Conservation (phyloP, 2,113 vertebrate species). For the Ifrita kowaldi region DNA sequence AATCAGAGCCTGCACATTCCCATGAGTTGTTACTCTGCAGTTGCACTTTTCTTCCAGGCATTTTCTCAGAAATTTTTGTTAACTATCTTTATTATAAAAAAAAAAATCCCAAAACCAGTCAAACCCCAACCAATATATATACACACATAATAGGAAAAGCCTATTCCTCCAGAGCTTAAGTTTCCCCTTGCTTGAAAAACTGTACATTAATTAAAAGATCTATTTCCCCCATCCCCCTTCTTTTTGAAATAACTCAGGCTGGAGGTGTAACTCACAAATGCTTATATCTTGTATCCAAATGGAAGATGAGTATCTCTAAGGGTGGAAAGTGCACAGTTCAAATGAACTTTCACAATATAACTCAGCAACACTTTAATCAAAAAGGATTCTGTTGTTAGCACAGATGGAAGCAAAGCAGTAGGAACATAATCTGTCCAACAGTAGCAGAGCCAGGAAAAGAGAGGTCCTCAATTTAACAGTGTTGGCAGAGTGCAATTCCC, state of each 20-base stretch:
- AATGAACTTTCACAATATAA: neutral
- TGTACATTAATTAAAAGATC: neutral
- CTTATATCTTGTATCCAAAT: neutral
- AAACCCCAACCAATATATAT: neutral
- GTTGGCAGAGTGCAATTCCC: neutral
- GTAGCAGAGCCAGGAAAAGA: slow-evolving; percentile 8
- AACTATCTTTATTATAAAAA: neutral
- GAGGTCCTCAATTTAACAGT: slow-evolving; percentile 19
- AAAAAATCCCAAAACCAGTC: neutral
- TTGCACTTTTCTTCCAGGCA: neutral
- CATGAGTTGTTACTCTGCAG: neutral
- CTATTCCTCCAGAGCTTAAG: neutral
- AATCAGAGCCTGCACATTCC: neutral
- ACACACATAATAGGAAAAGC: neutral
- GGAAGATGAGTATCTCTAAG: neutral
- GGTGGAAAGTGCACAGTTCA: neutral
- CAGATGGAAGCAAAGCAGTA: slow-evolving; percentile 39
- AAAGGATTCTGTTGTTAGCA: slow-evolving; percentile 54
- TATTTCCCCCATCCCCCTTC: fast-evolving
- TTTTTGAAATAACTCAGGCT: neutral
- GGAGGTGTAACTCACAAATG: neutral
- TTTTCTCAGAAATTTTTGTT: neutral
- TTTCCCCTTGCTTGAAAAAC: neutral
- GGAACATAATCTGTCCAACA: slow-evolving; percentile 29
- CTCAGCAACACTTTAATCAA: slow-evolving; percentile 36